Percentiles rank a stretch among this genome's conserved stretches.
Conservation (phyloP, 2,888 invertebrate species). For the Biston stratarius region DNA sequence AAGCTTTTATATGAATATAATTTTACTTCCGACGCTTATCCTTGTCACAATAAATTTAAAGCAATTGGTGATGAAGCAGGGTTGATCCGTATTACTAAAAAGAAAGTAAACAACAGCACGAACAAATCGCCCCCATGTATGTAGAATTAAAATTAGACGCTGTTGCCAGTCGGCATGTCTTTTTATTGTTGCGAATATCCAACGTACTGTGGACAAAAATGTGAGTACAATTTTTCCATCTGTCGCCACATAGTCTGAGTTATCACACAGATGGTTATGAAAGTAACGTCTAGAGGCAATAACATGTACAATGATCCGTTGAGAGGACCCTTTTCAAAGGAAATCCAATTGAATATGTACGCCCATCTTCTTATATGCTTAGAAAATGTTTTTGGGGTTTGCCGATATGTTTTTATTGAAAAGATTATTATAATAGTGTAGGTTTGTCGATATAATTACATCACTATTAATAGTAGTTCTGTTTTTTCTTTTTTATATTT, state of each 20-base stretch:
- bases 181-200: too few relatives aligned
- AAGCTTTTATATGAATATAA: too few relatives aligned
- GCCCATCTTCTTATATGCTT: slow-evolving; percentile 15
- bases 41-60: too few relatives aligned
- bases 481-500: neutral
- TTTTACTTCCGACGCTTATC: too few relatives aligned
- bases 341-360: slow-evolving; percentile 34
- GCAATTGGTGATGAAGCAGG: too few relatives aligned
- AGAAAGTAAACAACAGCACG: too few relatives aligned
- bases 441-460: neutral
- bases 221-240: neutral
- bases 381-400: slow-evolving; percentile 5
- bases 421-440: neutral
- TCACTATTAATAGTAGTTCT: neutral
- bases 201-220: neutral
- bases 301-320: slow-evolving; percentile 39
- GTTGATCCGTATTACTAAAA: too few relatives aligned
- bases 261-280: slow-evolving; percentile 21
- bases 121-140: too few relatives aligned
- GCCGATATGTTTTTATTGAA: slow-evolving; percentile 22
- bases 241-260: neutral
- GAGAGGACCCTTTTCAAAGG: slow-evolving; percentile 43
- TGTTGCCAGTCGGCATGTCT: too few relatives aligned
- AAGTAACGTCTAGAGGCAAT: slow-evolving; percentile 29
- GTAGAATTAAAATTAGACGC: too few relatives aligned